Evolutionary conservation across 2,113 vertebrate species (phyloP).

Genomic region (Mormoops blainvillei): DNA sequence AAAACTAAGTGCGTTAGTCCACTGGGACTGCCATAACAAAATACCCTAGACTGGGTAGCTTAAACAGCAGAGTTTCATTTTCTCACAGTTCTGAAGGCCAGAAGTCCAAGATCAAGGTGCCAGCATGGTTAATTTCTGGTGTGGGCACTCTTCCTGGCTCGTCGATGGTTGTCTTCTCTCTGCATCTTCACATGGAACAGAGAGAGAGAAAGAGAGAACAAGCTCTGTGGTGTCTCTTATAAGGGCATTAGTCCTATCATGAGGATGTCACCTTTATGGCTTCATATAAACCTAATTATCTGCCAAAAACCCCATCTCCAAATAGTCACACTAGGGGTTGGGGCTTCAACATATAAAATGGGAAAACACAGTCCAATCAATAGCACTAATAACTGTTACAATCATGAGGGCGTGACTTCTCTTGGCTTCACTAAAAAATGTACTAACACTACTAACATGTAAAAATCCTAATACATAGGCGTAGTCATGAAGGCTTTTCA

Average conservation of each 20-base stretch:
- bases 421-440: background rate
- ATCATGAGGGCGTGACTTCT: background rate
- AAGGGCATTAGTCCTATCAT: background rate
- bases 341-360: background rate
- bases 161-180: background rate
- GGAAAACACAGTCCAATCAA: background rate
- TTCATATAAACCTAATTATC: background rate
- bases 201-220: background rate
- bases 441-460: background rate
- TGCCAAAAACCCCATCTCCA: background rate
- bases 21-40: background rate
- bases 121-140: background rate
- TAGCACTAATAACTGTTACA: background rate
- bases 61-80: conserved; percentile 9
- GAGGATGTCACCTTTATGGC: background rate
- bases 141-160: background rate
- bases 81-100: background rate
- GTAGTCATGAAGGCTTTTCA: background rate
- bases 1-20: background rate
- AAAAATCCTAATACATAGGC: background rate
- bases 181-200: background rate
- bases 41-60: background rate
- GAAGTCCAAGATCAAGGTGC: background rate
- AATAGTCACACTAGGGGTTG: background rate
- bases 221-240: background rate